Base-by-base conservation (phyloP, 2,113 vertebrate species). In the Lasiurus cinereus region DNA sequence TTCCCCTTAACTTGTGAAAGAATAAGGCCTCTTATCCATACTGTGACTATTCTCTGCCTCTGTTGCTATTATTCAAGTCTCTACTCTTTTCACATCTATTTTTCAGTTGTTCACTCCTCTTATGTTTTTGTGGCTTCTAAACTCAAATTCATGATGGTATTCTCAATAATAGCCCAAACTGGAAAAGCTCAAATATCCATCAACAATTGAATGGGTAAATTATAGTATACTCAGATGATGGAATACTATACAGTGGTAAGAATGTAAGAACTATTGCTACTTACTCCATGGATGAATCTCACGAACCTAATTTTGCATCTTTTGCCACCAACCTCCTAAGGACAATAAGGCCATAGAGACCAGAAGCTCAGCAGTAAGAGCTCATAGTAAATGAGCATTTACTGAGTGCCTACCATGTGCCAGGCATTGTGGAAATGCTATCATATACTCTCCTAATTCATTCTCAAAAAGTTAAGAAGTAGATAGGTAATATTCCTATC, bases 401-500 rank as follows among this genome's bases (percentile, higher is more conserved):
- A 88, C 27, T 21, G 4, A 76, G 19, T 66, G 59, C 4, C 18
- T 29, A 43, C 36, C 27, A 36, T 15, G 33, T 31, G 33, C 82
- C 5, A 39, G 52, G 19, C 46, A 54, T 85, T 82, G 5, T 66
- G 33, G 46, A 56, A 84, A 50, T 77, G 72, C 11, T 88, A 92
- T 93, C 21, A 56, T 15, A 56, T 54, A 18, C 46, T 72, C n/a
- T 82, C 54, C 91, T n/a, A 84, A 90, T 88, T 76, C 66, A 82
- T 50, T 86, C 74, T 95, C 43, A 92, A 62, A 83, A 39, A 66
- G 31, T 48, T 82, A n/a, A 67, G 66, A 92, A 83, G 3, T 36
- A 74, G 24, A 22, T n/a, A 87, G 43, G 33, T 16, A n/a, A 16
- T 69, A 54, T 88, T 73, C 52, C 62, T 80, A 36, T 64, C 43